phyloP scores from a whole-genome alignment of 2,888 invertebrate species.

The Yponomeuta cagnagella region DNA sequence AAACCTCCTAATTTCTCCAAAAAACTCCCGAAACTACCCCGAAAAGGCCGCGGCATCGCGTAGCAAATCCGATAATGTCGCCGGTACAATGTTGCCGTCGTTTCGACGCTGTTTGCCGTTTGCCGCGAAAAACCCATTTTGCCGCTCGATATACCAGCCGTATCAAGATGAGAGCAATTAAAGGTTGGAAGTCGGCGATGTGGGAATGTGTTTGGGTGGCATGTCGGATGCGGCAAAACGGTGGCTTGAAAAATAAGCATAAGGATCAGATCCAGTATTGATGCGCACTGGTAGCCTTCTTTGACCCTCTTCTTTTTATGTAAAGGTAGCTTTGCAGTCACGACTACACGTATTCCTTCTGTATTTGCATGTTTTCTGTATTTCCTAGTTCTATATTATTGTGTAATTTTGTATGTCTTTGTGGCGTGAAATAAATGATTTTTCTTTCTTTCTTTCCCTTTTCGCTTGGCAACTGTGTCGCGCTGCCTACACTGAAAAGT shows the following conservation, averaged over 20 bases:
- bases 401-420: no score
- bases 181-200: conserved; percentile 46
- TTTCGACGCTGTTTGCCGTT: conserved; percentile 48
- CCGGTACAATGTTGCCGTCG: conserved; percentile 54
- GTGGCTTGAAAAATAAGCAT: conserved; percentile 15
- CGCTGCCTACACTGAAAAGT: no score
- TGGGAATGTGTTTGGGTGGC: conserved; percentile 1
- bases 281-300: no score
- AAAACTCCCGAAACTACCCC: not conserved
- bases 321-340: no score
- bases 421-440: no score
- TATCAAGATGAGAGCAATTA: conserved; percentile 76
- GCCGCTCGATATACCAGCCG: conserved; percentile 73
- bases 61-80: conserved; percentile 66
- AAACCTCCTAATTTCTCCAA: not conserved
- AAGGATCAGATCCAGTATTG: no score
- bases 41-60: conserved; percentile 20
- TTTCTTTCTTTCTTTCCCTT: no score
- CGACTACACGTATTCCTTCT: no score
- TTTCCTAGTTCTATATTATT: no score
- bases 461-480: no score
- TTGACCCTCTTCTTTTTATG: no score
- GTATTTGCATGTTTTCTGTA: no score
- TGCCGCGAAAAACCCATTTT: conserved; percentile 70
- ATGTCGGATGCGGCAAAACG: conserved; percentile 26